Evolutionary conservation across 2,888 invertebrate species (phyloP), one percentile per base, ranked within the genome.

Genomic region (Leptinotarsa rubiginosa): DNA sequence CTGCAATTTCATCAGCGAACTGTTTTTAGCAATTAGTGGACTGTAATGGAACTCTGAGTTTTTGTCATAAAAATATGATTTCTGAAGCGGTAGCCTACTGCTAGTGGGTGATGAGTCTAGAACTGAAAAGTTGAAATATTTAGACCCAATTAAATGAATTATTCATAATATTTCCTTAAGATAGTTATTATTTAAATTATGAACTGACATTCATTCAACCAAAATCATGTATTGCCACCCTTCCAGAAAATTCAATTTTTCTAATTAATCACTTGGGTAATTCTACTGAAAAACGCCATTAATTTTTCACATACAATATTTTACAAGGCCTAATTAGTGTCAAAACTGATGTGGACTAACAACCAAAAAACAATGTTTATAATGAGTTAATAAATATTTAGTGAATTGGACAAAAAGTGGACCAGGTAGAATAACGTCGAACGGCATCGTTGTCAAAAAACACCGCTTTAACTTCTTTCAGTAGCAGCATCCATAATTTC

Each of bases 401-500:
- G 74, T 69, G 68, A 73, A 66, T 52, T 15, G 67, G 47, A 73
- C 72, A 77, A 80, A 79, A 80, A 75, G 72, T 74, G 69, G 75
- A 68, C 72, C 75, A 72, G 69, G 70, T 76, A 75, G 74, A 76
- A 59, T 72, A 70, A 70, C 41, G 65, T 74, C 64, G 68, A 75
- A 70, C 49, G 62, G 73, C 69, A 52, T 64, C 49, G 65, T 70
- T 70, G 71, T 74, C 76, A 74, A 75, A 77, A 77, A 72, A 73
- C 64, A 72, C 74, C 74, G 78, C 75, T 78, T 72, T 73, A 77
- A 77, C 75, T 71, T 78, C 74, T 75, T 74, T 72, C 77, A 69
- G 76, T 73, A 74, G 79, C 77, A 79, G 79, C 83, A 82, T 84
- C 84, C 83, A 85, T 86, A 86, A 86, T 86, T 85, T 83, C 79